Conservation (phyloP, 2,797 vertebrate genomes). For the Clamator glandarius region DNA sequence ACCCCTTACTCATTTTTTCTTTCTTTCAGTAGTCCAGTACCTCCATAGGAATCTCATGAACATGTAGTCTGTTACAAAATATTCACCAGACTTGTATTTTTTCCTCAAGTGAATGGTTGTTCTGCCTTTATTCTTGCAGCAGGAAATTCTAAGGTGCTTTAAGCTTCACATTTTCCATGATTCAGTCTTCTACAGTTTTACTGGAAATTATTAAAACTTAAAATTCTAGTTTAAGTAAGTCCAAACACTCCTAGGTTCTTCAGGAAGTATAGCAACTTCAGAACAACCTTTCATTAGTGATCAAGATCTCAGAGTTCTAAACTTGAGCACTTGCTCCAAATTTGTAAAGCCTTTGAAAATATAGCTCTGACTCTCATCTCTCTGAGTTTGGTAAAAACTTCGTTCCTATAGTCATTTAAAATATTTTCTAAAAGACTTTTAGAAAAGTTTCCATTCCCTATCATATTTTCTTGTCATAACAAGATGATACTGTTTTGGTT, state of each 20-base stretch:
- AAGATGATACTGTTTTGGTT: neutral
- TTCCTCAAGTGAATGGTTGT: neutral
- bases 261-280: neutral
- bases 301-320: neutral
- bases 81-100: neutral
- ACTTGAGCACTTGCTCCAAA: neutral
- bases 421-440: neutral
- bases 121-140: neutral
- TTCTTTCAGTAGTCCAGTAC: neutral
- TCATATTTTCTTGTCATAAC: neutral
- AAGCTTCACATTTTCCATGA: neutral
- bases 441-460: neutral
- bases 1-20: neutral
- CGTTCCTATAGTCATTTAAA: neutral
- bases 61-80: neutral
- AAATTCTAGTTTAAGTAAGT: neutral
- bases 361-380: neutral
- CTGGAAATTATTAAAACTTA: neutral
- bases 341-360: neutral
- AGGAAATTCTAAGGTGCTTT: neutral
- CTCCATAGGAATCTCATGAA: neutral
- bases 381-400: neutral
- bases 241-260: neutral
- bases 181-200: neutral
- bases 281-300: neutral